A percentile compares a stretch with the other conserved stretches of the same genome.
phyloP scores from a whole-genome alignment of 1,140 invertebrate genomes.

The Trachymyrmex cornetzi region DNA sequence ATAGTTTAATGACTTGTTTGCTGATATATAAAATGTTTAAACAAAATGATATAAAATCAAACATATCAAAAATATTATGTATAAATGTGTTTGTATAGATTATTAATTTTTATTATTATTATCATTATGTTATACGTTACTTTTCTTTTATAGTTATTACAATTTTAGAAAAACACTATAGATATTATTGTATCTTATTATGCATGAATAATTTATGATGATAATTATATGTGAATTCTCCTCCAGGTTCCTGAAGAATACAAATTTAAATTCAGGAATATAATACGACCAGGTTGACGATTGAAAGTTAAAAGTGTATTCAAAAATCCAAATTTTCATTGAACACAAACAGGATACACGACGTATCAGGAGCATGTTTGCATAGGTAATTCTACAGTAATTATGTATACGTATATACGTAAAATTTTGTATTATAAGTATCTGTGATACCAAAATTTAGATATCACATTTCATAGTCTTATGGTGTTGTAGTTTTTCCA shows the following conservation, averaged over 20 bases:
- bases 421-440: not conserved
- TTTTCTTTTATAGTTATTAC: not conserved
- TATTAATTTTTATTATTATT: constrained; percentile 1
- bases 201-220: constrained; percentile 30
- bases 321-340: constrained; percentile 16
- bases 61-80: constrained; percentile 18
- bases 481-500: not conserved
- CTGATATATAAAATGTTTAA: not conserved
- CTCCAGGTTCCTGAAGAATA: constrained; percentile 59
- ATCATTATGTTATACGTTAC: not conserved
- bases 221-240: constrained; percentile 56
- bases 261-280: constrained; percentile 64
- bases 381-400: constrained; percentile 58
- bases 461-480: constrained; percentile 18
- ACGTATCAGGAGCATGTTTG: constrained; percentile 55
- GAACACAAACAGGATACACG: constrained; percentile 20
- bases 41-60: constrained; percentile 26
- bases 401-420: not conserved
- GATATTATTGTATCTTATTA: constrained; percentile 34
- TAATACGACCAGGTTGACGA: constrained; percentile 60
- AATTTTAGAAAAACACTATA: not conserved
- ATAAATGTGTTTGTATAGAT: not conserved
- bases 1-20: constrained; percentile 22
- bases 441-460: not conserved
- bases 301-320: constrained; percentile 53